These are phyloP conservation scores for Microcebus murinus DNA, from an alignment of 2,113 vertebrate species.

Conservation along the genomic window DNA sequence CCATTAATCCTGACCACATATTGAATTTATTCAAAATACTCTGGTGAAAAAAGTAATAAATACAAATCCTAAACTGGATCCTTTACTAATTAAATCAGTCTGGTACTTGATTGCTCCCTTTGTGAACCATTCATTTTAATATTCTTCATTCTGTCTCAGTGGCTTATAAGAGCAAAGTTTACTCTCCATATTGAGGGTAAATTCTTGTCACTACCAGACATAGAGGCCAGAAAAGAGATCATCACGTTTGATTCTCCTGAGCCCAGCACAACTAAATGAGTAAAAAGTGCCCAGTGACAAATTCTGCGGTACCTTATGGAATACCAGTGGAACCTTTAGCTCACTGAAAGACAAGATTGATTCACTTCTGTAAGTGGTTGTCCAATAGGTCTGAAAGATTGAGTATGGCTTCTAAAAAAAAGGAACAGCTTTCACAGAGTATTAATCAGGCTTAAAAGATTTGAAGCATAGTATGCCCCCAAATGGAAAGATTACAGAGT, in stretches of 20 bases:
- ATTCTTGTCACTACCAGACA: not conserved
- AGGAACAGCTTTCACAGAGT: not conserved
- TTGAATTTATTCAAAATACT: conserved; percentile 45
- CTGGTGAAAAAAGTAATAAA: not conserved
- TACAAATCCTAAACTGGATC: not conserved
- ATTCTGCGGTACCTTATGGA: not conserved
- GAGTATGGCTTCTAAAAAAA: not conserved
- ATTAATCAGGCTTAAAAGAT: conserved; percentile 52
- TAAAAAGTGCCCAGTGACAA: not conserved
- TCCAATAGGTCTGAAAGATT: conserved; percentile 23
- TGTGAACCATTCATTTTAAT: not conserved
- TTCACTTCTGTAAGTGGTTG: not conserved
- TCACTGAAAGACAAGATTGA: not conserved
- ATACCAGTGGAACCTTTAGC: not conserved
- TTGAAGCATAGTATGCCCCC: not conserved
- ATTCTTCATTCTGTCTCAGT: not conserved
- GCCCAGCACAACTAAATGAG: not conserved
- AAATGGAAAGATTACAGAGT: conserved; percentile 33
- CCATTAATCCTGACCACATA: not conserved
- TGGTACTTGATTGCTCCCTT: not conserved
- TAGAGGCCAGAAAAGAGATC: not conserved
- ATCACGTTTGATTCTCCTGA: not conserved
- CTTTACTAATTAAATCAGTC: not conserved
- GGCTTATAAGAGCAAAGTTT: not conserved
- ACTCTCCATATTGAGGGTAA: not conserved